These are phyloP conservation scores for Nothura maculosa DNA, from an alignment of 2,797 vertebrate genomes.

Conservation along the genomic window DNA sequence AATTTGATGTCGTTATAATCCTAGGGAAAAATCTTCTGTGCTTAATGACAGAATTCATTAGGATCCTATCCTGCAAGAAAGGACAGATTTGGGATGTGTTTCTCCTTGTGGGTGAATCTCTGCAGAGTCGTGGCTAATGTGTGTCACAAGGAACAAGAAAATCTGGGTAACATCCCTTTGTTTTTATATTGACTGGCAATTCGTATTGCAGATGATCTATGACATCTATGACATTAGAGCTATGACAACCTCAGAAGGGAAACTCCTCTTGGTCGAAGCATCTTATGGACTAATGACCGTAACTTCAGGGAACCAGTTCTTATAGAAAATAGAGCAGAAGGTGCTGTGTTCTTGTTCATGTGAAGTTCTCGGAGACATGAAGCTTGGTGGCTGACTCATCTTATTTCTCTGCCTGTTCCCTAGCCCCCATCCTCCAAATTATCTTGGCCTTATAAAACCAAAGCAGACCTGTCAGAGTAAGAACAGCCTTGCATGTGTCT, in stretches of 20 bases:
- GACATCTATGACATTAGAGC: not conserved
- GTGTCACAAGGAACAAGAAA: not conserved
- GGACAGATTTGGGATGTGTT: not conserved
- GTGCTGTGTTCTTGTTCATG: not conserved
- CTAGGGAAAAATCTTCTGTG: not conserved
- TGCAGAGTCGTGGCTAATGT: rapidly evolving
- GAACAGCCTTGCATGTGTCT: rapidly evolving
- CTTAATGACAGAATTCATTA: not conserved
- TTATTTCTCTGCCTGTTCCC: not conserved
- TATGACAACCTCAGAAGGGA: not conserved
- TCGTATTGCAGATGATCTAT: not conserved
- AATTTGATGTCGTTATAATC: conserved; percentile 26
- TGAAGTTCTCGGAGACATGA: not conserved
- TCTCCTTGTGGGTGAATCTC: not conserved
- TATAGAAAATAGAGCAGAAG: not conserved
- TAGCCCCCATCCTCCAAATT: not conserved
- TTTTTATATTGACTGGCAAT: not conserved
- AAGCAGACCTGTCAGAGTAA: not conserved
- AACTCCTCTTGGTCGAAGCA: rapidly evolving
- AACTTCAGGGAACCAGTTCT: not conserved
- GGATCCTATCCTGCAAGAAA: not conserved
- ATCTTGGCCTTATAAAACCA: not conserved
- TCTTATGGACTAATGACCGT: rapidly evolving
- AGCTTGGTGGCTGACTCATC: not conserved
- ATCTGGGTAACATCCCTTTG: not conserved